Base-by-base conservation (phyloP, 2,888 invertebrate genomes). In the Apodemia hepburni region DNA sequence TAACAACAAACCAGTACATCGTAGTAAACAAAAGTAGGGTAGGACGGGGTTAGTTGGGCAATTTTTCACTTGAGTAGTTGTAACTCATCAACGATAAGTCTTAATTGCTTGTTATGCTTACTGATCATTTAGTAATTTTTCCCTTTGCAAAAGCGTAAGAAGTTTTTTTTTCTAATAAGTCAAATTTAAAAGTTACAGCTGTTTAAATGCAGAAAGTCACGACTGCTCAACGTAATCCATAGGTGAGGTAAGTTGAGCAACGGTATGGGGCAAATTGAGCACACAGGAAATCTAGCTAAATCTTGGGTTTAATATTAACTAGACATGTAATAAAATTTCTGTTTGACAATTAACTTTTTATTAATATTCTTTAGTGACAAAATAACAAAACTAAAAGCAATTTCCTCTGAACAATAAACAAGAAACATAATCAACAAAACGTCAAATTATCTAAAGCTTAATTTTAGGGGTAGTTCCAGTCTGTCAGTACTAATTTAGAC, bases 241-340 rank as follows among this genome's bases (percentile, higher is more conserved):
- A 61, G 27, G n/a, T 57, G 54, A 61, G 22, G 22, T 61, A 57
- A 61, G 54, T 42, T 61, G 61, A 57, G 38, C 27, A 61, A 57
- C 38, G 29, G 45, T 57, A 42, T 61, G 12, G 29, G 45, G 17
- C 57, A 57, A 54, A 42, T 61, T 54, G 22, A 61, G 54, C 61
- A 61, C 15, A 33, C 35, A 54, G 35, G 51, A 2, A 61, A n/a
- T 61, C 35, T 61, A 61, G 29, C 1, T 18, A n/a, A 17, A 49
- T 7, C 60, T 35, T 49, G 15, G 35, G 33, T 47, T 51, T 35
- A 29, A 29, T 29, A 5, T 29, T 29, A 5, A 7, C 51, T 51
- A 61, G 29, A 35, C 49, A 61, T 22, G 22, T 35, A 61, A 61
- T 61, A 51, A 61, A 61, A 49, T 29, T 61, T 49, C 29, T 61